Conservation (phyloP, 2,888 invertebrate genomes). For the Andricus curvator region DNA sequence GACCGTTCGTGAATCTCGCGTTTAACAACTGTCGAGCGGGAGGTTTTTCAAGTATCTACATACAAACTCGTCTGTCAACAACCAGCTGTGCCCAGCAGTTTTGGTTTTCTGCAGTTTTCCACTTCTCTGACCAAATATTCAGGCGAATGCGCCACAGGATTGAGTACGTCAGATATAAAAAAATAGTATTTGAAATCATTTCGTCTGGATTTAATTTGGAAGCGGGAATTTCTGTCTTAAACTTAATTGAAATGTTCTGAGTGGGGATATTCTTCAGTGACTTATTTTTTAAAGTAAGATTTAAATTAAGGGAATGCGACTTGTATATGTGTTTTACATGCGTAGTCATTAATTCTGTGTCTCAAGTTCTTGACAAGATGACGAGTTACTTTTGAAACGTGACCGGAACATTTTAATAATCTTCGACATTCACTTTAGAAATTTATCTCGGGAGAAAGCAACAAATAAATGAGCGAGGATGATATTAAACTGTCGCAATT, state of each 20-base stretch:
- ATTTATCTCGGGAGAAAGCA: constrained; percentile 31
- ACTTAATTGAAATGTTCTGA: background rate
- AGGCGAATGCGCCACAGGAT: no score
- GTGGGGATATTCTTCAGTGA: background rate
- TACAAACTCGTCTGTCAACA: no score
- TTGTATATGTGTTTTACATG: background rate
- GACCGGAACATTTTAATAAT: constrained; percentile 41
- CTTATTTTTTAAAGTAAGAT: constrained; percentile 17
- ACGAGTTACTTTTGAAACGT: constrained; percentile 41
- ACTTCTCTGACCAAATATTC: no score
- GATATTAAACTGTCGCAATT: constrained; percentile 29
- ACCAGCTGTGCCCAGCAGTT: no score
- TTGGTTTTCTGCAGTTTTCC: no score
- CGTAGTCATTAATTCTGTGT: constrained; percentile 33
- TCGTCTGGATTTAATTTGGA: background rate
- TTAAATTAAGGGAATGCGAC: constrained; percentile 28
- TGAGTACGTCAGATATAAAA: no score
- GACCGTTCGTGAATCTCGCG: no score
- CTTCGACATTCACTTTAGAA: constrained; percentile 35
- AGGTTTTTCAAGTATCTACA: no score
- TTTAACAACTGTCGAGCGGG: no score
- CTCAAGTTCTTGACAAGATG: constrained; percentile 40
- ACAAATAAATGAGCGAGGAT: constrained; percentile 9
- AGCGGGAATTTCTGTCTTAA: background rate
- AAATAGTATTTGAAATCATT: background rate